Evolutionary conservation across 2,888 invertebrate genomes (phyloP).

Genomic region (Chrysina gloriosa): DNA sequence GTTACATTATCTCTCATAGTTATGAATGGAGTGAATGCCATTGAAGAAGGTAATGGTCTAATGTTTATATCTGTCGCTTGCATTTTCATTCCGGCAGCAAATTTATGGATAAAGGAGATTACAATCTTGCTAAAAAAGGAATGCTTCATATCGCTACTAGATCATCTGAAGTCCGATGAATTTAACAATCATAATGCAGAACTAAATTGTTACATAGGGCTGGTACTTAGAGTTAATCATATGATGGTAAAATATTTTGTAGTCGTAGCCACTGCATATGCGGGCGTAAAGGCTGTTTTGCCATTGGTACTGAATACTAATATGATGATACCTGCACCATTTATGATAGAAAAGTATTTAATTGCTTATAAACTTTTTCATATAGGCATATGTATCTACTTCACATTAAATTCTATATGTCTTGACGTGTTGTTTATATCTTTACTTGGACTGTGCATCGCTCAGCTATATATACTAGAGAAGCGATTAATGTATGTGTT

Average conservation of each 20-base stretch:
- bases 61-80: not conserved
- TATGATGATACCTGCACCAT: conserved; percentile 9
- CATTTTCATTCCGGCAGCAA: not conserved
- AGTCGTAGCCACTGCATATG: not conserved
- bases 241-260: not conserved
- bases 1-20: not conserved
- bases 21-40: not conserved
- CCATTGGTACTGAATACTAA: not conserved
- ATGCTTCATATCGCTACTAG: conserved; percentile 12
- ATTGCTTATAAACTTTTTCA: conserved; percentile 23
- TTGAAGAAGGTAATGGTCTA: not conserved
- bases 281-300: conserved; percentile 1
- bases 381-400: not conserved
- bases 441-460: not conserved
- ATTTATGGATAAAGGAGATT: not conserved
- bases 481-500: not conserved
- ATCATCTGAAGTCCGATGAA: conserved; percentile 11
- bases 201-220: conserved; percentile 13
- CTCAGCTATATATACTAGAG: not conserved
- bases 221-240: not conserved
- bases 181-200: conserved; percentile 25
- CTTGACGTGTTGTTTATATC: conserved; percentile 7
- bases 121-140: not conserved
- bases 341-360: not conserved
- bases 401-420: conserved; percentile 8